phyloP scores from a whole-genome alignment of 2,797 vertebrate species.

The Microcaecilia unicolor region DNA sequence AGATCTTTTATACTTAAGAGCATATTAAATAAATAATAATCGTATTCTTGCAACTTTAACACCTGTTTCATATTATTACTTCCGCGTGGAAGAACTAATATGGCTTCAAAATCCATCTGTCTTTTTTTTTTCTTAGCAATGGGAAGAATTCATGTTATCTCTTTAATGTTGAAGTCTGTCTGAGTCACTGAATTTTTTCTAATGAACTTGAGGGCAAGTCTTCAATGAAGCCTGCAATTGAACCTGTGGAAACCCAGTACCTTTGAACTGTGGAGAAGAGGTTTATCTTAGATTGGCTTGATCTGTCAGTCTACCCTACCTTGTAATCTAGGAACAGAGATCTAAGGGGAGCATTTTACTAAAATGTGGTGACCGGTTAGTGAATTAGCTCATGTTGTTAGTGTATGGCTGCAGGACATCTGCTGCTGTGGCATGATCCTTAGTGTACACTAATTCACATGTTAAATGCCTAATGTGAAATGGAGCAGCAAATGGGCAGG shows the following conservation, averaged over 20 bases:
- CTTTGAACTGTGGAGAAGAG: constrained; percentile 55
- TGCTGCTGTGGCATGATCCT: too few relatives aligned
- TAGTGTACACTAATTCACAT: too few relatives aligned
- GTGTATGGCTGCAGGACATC: too few relatives aligned
- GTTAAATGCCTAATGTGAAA: too few relatives aligned
- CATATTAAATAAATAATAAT: neutral
- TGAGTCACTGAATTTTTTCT: constrained; percentile 68
- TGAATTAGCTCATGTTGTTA: too few relatives aligned
- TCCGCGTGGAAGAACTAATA: constrained; percentile 43
- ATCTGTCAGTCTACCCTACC: constrained; percentile 45
- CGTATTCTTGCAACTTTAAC: neutral
- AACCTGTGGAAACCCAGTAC: constrained; percentile 41
- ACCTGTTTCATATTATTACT: neutral
- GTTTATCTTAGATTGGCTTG: constrained; percentile 54
- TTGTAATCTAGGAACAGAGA: constrained; percentile 52
- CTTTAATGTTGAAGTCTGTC: constrained; percentile 59
- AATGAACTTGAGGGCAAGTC: constrained; percentile 70
- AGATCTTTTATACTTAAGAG: constrained; percentile 2
- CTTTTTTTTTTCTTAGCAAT: constrained; percentile 50
- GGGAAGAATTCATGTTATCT: constrained; percentile 52
- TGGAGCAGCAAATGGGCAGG: too few relatives aligned
- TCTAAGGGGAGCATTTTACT: too few relatives aligned
- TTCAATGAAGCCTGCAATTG: constrained; percentile 65
- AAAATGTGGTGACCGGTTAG: too few relatives aligned
- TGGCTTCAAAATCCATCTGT: constrained; percentile 54